Evolutionary conservation across 2,113 vertebrate species (phyloP).

Genomic region (Elephantulus edwardii): DNA sequence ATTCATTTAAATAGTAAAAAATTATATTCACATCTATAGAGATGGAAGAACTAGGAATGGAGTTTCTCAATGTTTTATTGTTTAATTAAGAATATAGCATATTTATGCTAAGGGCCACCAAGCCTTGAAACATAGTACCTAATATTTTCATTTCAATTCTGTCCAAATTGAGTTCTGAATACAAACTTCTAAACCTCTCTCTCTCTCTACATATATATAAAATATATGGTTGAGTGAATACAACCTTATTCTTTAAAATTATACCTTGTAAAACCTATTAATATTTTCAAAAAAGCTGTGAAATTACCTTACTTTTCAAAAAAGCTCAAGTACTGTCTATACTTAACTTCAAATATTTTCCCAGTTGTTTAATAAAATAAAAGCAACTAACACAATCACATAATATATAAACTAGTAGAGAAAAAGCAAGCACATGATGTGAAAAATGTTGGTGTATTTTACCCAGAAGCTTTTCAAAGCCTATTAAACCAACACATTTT

Average conservation of each 20-base stretch:
- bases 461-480: conserved; percentile 56
- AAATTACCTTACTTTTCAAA: conserved; percentile 9
- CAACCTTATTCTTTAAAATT: conserved; percentile 7
- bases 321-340: conserved; percentile 34
- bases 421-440: not conserved
- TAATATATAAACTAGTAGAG: not conserved
- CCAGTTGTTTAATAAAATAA: not conserved
- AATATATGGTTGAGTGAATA: not conserved
- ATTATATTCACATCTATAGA: not conserved
- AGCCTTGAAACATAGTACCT: not conserved
- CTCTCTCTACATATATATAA: conserved; percentile 26
- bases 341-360: conserved; percentile 34
- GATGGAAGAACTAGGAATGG: not conserved
- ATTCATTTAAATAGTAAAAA: not conserved
- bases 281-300: conserved; percentile 10
- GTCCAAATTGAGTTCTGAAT: conserved; percentile 8
- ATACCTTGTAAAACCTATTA: conserved; percentile 33
- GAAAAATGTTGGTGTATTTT: conserved; percentile 33
- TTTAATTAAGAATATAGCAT: conserved; percentile 19
- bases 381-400: not conserved
- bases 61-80: not conserved
- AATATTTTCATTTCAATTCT: conserved; percentile 10
- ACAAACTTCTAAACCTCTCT: no score
- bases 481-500: conserved; percentile 20
- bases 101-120: not conserved